phyloP scores from a whole-genome alignment of 37 sponge, comb jelly and placozoan species.

The Beroe ovata region DNA sequence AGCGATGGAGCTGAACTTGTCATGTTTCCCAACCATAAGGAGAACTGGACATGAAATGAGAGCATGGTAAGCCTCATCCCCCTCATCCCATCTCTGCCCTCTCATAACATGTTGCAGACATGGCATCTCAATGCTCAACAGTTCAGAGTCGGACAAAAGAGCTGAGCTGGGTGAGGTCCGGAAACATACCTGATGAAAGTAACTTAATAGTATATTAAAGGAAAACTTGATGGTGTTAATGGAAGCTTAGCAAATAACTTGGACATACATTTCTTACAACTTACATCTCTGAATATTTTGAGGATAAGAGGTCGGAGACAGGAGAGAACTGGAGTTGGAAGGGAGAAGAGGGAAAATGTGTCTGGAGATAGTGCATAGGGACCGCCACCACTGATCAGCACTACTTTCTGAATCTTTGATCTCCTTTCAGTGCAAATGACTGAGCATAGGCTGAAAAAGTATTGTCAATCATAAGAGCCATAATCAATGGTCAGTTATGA shows the following conservation, averaged over 20 bases:
- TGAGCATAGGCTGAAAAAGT: constrained; percentile 59
- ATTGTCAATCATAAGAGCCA: no score
- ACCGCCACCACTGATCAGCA: constrained; percentile 43
- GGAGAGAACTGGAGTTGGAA: constrained; percentile 30
- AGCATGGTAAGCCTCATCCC: constrained; percentile 58
- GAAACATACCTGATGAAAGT: constrained; percentile 62
- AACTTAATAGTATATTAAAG: no score
- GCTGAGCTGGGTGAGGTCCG: neutral
- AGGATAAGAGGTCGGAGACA: constrained; percentile 38
- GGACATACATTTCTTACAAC: no score
- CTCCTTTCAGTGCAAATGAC: constrained; percentile 12
- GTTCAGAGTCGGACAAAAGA: neutral
- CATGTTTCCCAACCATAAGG: constrained; percentile 37
- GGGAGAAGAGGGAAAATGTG: constrained; percentile 29
- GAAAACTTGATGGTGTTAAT: no score
- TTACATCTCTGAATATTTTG: constrained; percentile 29
- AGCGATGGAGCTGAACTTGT: constrained; percentile 10
- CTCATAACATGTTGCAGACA: constrained; percentile 47
- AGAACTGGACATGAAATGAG: constrained; percentile 41
- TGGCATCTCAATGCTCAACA: constrained; percentile 39
- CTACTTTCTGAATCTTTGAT: neutral
- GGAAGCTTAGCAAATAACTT: no score
- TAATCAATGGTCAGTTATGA: no score
- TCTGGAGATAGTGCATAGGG: constrained; percentile 62
- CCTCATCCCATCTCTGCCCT: constrained; percentile 62